phyloP scores from a whole-genome alignment of 2,113 vertebrate species.

The Ceyx margarethae region DNA sequence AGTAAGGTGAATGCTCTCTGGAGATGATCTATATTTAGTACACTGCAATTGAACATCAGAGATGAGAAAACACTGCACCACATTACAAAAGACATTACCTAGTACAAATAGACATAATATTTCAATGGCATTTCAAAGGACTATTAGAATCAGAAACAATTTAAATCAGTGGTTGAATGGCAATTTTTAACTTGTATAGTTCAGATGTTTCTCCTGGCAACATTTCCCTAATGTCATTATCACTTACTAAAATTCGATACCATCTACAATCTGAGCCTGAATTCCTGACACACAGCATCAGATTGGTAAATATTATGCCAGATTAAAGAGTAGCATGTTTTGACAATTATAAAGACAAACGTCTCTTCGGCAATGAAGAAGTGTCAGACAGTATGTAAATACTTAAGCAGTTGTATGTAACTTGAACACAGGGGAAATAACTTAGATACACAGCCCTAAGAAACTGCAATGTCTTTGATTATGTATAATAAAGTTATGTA shows the following conservation, averaged over 20 bases:
- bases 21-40: not conserved
- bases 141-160: not conserved
- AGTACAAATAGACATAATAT: not conserved
- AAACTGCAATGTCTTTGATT: not conserved
- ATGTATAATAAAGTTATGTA: not conserved
- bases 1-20: not conserved
- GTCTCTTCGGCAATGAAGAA: conserved; percentile 31
- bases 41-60: not conserved
- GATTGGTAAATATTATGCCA: conserved; percentile 34
- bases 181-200: conserved; percentile 45
- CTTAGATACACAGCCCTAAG: conserved; percentile 1
- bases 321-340: conserved; percentile 53
- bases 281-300: conserved; percentile 40
- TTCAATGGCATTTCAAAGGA: conserved; percentile 10
- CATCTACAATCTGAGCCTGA: conserved; percentile 46
- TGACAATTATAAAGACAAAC: conserved; percentile 47
- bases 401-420: not conserved
- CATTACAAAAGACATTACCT: not conserved
- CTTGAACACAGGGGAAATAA: not conserved
- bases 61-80: not conserved
- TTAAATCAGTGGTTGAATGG: conserved; percentile 7
- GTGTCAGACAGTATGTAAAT: conserved; percentile 58
- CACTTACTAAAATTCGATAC: conserved; percentile 61
- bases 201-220: conserved; percentile 57
- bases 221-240: conserved; percentile 30